These are phyloP conservation scores for Aptenodytes forsteri DNA, from an alignment of 2,113 vertebrate species.

Conservation along the genomic window DNA sequence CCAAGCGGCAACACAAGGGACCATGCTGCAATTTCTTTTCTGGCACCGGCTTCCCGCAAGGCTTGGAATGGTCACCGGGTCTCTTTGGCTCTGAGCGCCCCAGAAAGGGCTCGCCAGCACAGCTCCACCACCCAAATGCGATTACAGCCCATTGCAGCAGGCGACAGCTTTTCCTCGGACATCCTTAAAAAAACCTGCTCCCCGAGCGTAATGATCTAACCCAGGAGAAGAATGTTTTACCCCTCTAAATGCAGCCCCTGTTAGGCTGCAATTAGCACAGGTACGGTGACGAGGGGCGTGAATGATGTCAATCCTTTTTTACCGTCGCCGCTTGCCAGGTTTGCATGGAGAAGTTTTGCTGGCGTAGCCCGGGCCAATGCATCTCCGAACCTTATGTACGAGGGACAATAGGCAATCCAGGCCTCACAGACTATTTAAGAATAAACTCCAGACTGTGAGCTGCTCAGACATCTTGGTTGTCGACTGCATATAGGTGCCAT, in stretches of 20 bases:
- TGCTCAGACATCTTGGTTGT: conserved; percentile 71
- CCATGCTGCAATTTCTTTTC: neutral
- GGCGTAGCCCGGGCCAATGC: conserved; percentile 36
- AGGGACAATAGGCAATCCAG: conserved; percentile 66
- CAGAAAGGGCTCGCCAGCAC: neutral
- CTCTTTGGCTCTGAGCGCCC: neutral
- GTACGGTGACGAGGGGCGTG: neutral
- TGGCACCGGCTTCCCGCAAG: neutral
- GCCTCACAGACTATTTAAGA: conserved; percentile 70
- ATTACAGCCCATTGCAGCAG: neutral
- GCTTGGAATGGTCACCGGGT: conserved; percentile 21
- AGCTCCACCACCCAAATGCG: neutral
- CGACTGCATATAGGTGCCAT: conserved; percentile 68
- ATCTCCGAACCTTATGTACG: conserved; percentile 50
- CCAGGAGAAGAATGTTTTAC: neutral
- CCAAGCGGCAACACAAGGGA: neutral
- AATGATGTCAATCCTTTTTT: neutral
- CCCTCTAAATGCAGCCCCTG: neutral
- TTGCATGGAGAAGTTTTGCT: conserved; percentile 37
- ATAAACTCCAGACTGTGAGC: conserved; percentile 70
- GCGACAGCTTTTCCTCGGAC: neutral
- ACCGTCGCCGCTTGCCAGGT: neutral
- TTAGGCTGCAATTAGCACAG: neutral
- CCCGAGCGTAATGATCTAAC: fast-evolving
- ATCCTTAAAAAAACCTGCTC: neutral